Conservation (phyloP, 2,888 invertebrate species). For the Xestia xanthographa region DNA sequence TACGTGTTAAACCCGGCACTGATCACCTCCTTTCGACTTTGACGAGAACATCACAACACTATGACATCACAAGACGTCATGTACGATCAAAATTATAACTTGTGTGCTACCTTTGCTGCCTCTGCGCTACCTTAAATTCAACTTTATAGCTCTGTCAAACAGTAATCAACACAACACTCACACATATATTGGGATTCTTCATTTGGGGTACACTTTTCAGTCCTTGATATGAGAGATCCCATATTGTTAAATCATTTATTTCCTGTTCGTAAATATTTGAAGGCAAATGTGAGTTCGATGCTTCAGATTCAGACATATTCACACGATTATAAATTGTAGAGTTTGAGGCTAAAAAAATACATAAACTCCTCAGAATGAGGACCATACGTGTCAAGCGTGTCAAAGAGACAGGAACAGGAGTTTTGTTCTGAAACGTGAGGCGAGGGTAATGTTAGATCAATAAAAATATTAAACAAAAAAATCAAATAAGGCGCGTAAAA, state of each 20-base stretch:
- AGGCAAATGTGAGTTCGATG: slow-evolving; percentile 54
- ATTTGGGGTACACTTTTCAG: slow-evolving; percentile 76
- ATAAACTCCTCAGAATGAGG: slow-evolving; percentile 21
- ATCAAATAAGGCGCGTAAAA: slow-evolving; percentile 72
- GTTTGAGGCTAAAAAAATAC: slow-evolving; percentile 7
- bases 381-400: slow-evolving; percentile 17
- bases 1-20: background rate
- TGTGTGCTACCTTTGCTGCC: background rate
- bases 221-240: slow-evolving; percentile 78
- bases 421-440: slow-evolving; percentile 25
- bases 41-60: too few species aligned
- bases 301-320: slow-evolving; percentile 76
- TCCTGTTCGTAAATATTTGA: slow-evolving; percentile 81
- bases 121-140: background rate
- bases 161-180: slow-evolving; percentile 69
- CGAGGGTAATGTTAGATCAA: slow-evolving; percentile 72
- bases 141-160: background rate
- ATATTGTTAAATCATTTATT: slow-evolving; percentile 76
- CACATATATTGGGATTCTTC: slow-evolving; percentile 74
- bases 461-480: slow-evolving; percentile 62
- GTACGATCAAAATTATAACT: background rate
- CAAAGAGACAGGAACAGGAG: background rate
- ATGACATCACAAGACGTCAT: background rate
- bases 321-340: background rate
- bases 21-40: background rate